Evolutionary conservation across 2,888 invertebrate genomes (phyloP).

Genomic region (Galeruca laticollis): DNA sequence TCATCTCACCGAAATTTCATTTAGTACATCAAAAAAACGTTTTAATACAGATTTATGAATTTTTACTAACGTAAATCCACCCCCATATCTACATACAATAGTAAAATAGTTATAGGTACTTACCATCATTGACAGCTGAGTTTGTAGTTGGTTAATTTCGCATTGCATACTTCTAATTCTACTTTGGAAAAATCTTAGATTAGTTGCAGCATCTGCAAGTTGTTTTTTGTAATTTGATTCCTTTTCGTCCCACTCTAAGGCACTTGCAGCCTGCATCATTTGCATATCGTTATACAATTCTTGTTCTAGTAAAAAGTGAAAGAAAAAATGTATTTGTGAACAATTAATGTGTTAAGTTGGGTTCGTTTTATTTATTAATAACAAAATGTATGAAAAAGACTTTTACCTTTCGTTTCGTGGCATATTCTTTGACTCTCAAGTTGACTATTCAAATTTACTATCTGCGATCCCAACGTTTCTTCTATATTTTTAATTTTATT

Average conservation of each 20-base stretch:
- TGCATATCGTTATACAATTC: slow-evolving; percentile 48
- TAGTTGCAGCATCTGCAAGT: slow-evolving; percentile 45
- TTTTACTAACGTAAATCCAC: not conserved
- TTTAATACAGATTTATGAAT: not conserved
- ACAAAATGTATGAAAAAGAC: slow-evolving; percentile 2
- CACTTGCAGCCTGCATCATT: slow-evolving; percentile 42
- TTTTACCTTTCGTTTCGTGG: slow-evolving; percentile 44
- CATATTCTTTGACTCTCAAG: slow-evolving; percentile 39
- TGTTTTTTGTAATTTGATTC: slow-evolving; percentile 47
- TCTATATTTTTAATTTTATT: slow-evolving; percentile 33
- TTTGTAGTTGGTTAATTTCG: slow-evolving; percentile 45
- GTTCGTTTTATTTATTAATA: not conserved
- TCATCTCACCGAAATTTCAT: no score
- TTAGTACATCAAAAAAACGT: not conserved
- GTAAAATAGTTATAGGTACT: not conserved
- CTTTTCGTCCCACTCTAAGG: slow-evolving; percentile 47
- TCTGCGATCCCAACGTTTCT: slow-evolving; percentile 31
- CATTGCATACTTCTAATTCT: slow-evolving; percentile 39
- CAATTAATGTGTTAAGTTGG: not conserved
- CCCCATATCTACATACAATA: not conserved
- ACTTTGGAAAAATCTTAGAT: slow-evolving; percentile 43
- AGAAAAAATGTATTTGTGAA: not conserved
- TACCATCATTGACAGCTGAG: slow-evolving; percentile 33
- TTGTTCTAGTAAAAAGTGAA: slow-evolving; percentile 39
- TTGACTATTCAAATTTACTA: slow-evolving; percentile 39